These are phyloP conservation scores for Daubentonia madagascariensis DNA, from an alignment of 2,113 vertebrate genomes.

Conservation along the genomic window DNA sequence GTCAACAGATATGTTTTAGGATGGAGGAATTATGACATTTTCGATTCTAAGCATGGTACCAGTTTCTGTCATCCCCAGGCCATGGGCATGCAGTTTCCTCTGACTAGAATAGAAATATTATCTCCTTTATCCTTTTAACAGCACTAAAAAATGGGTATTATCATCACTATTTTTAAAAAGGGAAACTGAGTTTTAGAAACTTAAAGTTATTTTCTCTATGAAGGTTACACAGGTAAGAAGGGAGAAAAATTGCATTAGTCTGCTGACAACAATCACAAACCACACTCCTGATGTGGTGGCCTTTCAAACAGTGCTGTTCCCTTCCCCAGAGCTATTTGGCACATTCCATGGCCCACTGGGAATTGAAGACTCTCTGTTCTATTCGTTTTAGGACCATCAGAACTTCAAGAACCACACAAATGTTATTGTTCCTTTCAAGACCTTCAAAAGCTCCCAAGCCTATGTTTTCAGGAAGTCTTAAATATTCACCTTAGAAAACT, in stretches of 20 bases:
- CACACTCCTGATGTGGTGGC: not conserved
- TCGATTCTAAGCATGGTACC: not conserved
- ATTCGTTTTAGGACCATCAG: not conserved
- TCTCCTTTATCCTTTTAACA: not conserved
- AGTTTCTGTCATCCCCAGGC: not conserved
- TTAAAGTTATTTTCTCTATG: not conserved
- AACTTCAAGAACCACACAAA: slow-evolving; percentile 7
- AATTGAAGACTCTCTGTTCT: not conserved
- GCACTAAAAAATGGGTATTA: not conserved
- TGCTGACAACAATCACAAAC: not conserved
- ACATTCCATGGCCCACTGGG: accelerated
- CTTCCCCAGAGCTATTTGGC: not conserved
- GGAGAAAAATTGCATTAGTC: not conserved
- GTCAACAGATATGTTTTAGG: not conserved
- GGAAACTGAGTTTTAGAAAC: not conserved
- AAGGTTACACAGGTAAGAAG: not conserved
- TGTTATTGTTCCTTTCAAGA: not conserved
- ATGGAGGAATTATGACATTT: not conserved
- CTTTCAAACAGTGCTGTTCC: not conserved
- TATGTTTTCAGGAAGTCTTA: not conserved
- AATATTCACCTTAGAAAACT: not conserved
- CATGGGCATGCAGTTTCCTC: not conserved
- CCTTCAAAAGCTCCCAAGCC: not conserved
- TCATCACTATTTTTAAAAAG: not conserved
- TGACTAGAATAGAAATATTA: not conserved